Percentiles rank a stretch among this genome's conserved stretches.
These are phyloP conservation scores for Sebastes variabilis DNA, from an alignment of 2,797 vertebrate genomes.

Conservation along the genomic window DNA sequence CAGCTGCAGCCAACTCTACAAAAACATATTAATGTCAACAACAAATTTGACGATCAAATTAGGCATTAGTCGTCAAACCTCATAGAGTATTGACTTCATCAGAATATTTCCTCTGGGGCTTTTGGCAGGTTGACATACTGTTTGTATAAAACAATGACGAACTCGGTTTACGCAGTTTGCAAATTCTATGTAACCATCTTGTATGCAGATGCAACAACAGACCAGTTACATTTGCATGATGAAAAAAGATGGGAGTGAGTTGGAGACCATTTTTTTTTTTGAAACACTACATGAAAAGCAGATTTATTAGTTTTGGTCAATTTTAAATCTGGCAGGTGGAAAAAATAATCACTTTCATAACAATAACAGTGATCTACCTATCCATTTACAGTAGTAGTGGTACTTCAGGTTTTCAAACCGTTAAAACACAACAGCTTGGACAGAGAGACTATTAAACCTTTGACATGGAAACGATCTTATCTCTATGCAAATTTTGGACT, in stretches of 20 bases:
- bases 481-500: slow-evolving; percentile 28
- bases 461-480: slow-evolving; percentile 32
- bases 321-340: neutral
- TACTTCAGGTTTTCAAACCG: neutral
- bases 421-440: slow-evolving; percentile 7
- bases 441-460: slow-evolving; percentile 10
- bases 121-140: neutral
- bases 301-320: neutral
- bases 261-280: neutral
- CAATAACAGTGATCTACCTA: neutral
- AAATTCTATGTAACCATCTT: neutral
- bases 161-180: neutral
- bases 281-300: neutral
- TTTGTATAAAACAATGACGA: neutral
- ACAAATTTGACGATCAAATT: neutral
- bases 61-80: neutral
- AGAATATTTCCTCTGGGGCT: neutral
- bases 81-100: neutral
- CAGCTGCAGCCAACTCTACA: neutral
- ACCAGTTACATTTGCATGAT: neutral
- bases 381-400: neutral
- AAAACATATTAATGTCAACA: neutral
- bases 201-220: neutral
- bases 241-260: neutral
- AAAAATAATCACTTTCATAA: neutral